Evolutionary conservation across 2,113 vertebrate species (phyloP).

Genomic region (Phyllopteryx taeniolatus): DNA sequence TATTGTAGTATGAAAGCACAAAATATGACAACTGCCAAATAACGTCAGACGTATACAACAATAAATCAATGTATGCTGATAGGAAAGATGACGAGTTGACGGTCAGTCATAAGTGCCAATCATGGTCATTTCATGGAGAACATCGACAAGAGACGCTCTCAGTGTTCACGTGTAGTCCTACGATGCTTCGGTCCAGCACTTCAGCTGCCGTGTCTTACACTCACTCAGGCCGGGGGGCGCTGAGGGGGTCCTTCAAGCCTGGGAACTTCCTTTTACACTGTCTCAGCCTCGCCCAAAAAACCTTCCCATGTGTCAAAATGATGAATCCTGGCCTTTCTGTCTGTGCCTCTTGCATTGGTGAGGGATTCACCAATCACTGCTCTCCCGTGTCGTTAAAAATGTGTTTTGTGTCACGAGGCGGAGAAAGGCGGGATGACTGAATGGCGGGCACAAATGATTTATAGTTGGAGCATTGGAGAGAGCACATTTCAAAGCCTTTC

Average conservation of each 20-base stretch:
- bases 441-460: slow-evolving; percentile 77
- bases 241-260: slow-evolving; percentile 33
- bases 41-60: neutral
- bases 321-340: slow-evolving; percentile 37
- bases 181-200: slow-evolving; percentile 57
- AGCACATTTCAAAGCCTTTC: slow-evolving; percentile 83
- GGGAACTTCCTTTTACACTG: slow-evolving; percentile 57
- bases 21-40: neutral
- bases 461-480: slow-evolving; percentile 68
- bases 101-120: slow-evolving; percentile 49
- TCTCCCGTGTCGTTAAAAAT: slow-evolving; percentile 37
- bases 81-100: neutral
- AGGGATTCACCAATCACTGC: slow-evolving; percentile 21
- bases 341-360: slow-evolving; percentile 21
- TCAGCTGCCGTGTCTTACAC: slow-evolving; percentile 60
- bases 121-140: slow-evolving; percentile 60
- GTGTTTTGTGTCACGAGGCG: slow-evolving; percentile 48
- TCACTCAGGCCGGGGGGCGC: slow-evolving; percentile 20
- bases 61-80: neutral
- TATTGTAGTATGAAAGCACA: no score
- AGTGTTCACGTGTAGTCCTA: slow-evolving; percentile 62
- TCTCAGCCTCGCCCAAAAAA: slow-evolving; percentile 35
- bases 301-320: slow-evolving; percentile 38
- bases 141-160: slow-evolving; percentile 48
- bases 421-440: slow-evolving; percentile 41